Conservation (phyloP, 1,140 invertebrate genomes). For the Eulimnadia texana region DNA sequence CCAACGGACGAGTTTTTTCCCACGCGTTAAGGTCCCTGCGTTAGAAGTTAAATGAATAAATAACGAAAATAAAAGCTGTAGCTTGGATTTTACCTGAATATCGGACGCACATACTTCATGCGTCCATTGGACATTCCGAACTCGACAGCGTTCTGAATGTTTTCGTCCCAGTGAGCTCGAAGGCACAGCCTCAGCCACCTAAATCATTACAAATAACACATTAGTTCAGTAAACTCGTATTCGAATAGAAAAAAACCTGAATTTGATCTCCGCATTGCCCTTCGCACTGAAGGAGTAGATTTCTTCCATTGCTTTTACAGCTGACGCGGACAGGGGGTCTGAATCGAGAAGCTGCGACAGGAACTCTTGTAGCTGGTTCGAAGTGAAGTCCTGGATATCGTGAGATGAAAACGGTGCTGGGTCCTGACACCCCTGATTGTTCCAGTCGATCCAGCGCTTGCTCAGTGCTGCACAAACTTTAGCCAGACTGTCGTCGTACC, state of each 20-base stretch:
- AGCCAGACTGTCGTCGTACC: slow-evolving; percentile 52
- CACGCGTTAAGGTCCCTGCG: slow-evolving; percentile 61
- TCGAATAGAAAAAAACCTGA: slow-evolving; percentile 29
- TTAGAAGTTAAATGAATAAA: slow-evolving; percentile 4
- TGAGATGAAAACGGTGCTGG: slow-evolving; percentile 30
- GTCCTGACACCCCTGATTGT: slow-evolving; percentile 27
- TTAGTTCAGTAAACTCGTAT: slow-evolving; percentile 6
- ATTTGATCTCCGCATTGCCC: slow-evolving; percentile 62
- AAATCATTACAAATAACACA: slow-evolving; percentile 22
- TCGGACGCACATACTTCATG: slow-evolving; percentile 77
- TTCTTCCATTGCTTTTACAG: slow-evolving; percentile 45
- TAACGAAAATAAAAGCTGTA: not conserved
- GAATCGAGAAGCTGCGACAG: slow-evolving; percentile 46
- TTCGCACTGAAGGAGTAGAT: slow-evolving; percentile 48
- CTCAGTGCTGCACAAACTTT: slow-evolving; percentile 44
- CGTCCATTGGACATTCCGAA: slow-evolving; percentile 72
- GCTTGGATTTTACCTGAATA: slow-evolving; percentile 43
- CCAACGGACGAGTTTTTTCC: slow-evolving; percentile 46
- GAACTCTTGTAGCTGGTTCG: slow-evolving; percentile 56
- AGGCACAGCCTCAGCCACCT: slow-evolving; percentile 66
- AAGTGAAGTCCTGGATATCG: slow-evolving; percentile 41
- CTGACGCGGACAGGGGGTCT: slow-evolving; percentile 34
- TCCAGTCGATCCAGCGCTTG: slow-evolving; percentile 38
- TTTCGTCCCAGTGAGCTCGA: slow-evolving; percentile 47
- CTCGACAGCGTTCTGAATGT: slow-evolving; percentile 45